Conservation (phyloP, 2,797 vertebrate species). For the Aphelocoma californica region DNA sequence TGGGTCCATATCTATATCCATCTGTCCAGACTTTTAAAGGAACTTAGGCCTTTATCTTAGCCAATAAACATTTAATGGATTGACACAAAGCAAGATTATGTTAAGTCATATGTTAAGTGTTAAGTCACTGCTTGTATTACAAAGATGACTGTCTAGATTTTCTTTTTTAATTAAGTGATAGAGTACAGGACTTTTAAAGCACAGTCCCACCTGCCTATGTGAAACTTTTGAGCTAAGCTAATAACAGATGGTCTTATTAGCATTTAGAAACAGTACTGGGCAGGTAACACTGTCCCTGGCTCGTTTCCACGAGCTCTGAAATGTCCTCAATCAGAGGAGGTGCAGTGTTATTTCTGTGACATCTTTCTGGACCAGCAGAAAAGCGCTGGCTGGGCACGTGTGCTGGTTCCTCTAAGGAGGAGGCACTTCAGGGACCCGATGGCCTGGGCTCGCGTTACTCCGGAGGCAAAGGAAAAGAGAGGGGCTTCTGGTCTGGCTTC, state of each 20-base stretch:
- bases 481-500: no score
- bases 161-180: not conserved
- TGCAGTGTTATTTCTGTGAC: no score
- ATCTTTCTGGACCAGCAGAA: no score
- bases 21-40: not conserved
- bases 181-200: not conserved
- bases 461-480: no score
- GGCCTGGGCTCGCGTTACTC: no score
- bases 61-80: not conserved
- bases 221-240: not conserved
- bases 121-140: not conserved
- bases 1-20: not conserved
- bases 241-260: not conserved
- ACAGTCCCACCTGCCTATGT: not conserved
- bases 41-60: not conserved
- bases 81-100: not conserved
- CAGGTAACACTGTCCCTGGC: not conserved
- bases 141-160: not conserved
- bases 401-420: no score
- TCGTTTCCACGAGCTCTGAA: no score
- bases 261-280: not conserved
- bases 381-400: no score
- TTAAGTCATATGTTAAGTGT: not conserved
- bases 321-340: no score
- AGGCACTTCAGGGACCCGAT: no score